Base-by-base conservation (phyloP, 2,113 vertebrate genomes). In the Labeo catla region DNA sequence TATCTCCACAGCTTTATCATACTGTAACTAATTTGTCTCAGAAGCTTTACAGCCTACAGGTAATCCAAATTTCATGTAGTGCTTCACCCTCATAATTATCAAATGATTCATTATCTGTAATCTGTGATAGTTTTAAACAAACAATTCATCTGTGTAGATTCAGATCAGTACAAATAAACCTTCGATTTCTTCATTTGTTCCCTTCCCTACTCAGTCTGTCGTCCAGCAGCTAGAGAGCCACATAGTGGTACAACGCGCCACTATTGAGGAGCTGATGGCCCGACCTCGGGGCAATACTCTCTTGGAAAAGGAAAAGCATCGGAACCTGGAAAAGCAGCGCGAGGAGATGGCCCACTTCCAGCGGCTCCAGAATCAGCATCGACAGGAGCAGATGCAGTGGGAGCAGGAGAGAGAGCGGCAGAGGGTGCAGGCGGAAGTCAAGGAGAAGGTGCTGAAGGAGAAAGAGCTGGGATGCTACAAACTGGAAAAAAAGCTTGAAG, bases 231-330 rank as follows among this genome's bases (percentile, higher is more conserved):
- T 97, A 90, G 97, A 99, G 92, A 99, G 96, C 92, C 95, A 90
- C 81, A 91, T 96, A 0, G 96, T 97, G 91, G 47, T 96, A 84
- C 97, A 96, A 84, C 90, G 93, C 7, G 91, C 91, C 2, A 87
- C 92, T 45, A 90, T 94, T 80, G 93, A 90, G 0, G 97, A 97
- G 88, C 95, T 93, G 83, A 93, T 96, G 0, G 88, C 93, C 8
- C 94, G 96, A 8, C 92, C 94, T 16, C 95, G 96, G 0, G 95
- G 93, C 63, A 96, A 93, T 12, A 81, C 95, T 77, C 94, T 99
- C 85, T 94, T 98, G 7, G 97, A 98, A 90, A 96, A 98, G 93
- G 98, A 99, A 93, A 96, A 96, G 76, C 96, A 98, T 87, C 91
- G 98, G 13, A 97, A 96, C 94, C 91, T 96, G 0, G 96, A 98